phyloP scores from a whole-genome alignment of 2,888 invertebrate genomes.

The Monoplex corrugatus region DNA sequence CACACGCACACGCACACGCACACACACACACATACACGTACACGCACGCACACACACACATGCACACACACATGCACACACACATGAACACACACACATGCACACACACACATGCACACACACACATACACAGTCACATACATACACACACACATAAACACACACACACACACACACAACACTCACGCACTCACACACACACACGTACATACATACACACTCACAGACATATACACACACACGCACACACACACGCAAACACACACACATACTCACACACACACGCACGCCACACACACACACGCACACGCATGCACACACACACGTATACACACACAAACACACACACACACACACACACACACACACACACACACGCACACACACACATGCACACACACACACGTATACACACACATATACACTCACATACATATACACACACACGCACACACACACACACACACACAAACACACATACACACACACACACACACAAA shows the following conservation, averaged over 20 bases:
- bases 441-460: background rate
- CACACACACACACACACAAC: too few species aligned
- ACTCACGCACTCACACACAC: too few species aligned
- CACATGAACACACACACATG: constrained; percentile 22
- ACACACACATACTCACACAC: background rate
- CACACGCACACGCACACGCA: constrained; percentile 6
- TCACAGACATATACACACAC: background rate
- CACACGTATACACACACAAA: constrained; percentile 35
- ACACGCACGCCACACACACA: background rate
- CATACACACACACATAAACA: constrained; percentile 15
- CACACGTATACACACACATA: constrained; percentile 20
- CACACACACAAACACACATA: background rate
- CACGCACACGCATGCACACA: background rate
- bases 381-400: background rate
- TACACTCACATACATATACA: background rate
- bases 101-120: constrained; percentile 35
- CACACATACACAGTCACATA: constrained; percentile 12
- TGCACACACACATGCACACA: background rate
- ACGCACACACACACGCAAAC: background rate
- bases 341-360: constrained; percentile 37
- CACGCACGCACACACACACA: constrained; percentile 7
- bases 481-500: background rate
- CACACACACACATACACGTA: constrained; percentile 16
- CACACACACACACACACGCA: constrained; percentile 5
- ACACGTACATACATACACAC: background rate